Evolutionary conservation across 1,140 invertebrate genomes (phyloP), one percentile per base, ranked within the genome.

Genomic region (Zeugodacus cucurbitae): DNA sequence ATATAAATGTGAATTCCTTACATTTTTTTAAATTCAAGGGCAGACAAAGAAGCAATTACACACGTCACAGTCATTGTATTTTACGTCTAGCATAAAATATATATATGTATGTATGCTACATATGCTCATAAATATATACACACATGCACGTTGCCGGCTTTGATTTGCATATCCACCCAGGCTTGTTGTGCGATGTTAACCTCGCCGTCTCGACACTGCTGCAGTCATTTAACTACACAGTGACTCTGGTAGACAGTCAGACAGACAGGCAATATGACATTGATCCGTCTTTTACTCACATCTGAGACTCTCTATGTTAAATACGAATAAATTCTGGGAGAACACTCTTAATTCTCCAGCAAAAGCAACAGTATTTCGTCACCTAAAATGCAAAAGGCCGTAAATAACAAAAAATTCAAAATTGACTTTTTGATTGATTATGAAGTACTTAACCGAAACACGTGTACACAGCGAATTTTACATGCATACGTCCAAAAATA

Each of bases 101-200:
- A 17, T 10, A 64, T n/a, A n/a, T n/a, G n/a, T n/a, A n/a, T n/a
- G n/a, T n/a, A n/a, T n/a, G n/a, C n/a, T n/a, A n/a, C n/a, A n/a
- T 54, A 57, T 26, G 3, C 59, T 17, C 59, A 26, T 26, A 26
- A n/a, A 62, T 29, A 26, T 41, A 41, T n/a, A n/a, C 58, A n/a
- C 59, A 62, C 10, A 70, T 41, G 10, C 22, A 17, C 26, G 14
- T 82, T 74, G 34, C 20, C 32, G 22, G 20, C 67, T 14, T 3
- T 74, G 67, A 74, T 41, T 74, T 74, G n/a, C 74, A 82, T 74
- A 74, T 26, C 41, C 41, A 82, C 17, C 22, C 74, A 44, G 74
- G 5, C 41, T 82, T 34, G 37, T 17, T 22, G 41, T 37, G n/a
- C 3, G 70, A 74, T 74, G 41, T 82, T 82, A 82, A 82, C 22